A percentile compares a stretch with the other conserved stretches of the same genome.
phyloP scores from a whole-genome alignment of 2,113 vertebrate genomes.

The Pontoporia blainvillei region DNA sequence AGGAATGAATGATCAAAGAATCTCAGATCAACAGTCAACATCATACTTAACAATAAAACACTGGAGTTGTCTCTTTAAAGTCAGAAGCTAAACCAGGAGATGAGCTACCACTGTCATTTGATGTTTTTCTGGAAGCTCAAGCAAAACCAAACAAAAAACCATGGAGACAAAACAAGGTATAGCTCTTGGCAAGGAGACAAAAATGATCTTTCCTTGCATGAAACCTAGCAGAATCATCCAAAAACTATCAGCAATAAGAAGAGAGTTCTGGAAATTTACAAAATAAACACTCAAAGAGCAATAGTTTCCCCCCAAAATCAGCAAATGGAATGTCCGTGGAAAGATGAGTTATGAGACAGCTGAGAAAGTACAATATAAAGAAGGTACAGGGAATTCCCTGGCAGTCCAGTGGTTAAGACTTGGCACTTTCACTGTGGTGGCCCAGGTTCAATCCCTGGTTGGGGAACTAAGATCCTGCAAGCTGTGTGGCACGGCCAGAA shows the following conservation, averaged over 20 bases:
- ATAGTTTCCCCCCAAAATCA: background rate
- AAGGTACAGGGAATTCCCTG: background rate
- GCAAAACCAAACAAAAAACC: background rate
- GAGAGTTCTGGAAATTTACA: background rate
- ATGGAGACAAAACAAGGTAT: background rate
- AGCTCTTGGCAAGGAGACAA: background rate
- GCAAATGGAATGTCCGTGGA: background rate
- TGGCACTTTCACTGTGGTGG: background rate
- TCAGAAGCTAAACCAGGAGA: slow-evolving; percentile 13
- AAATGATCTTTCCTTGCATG: background rate
- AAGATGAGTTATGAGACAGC: background rate
- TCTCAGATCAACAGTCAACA: slow-evolving; percentile 13
- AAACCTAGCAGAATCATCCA: background rate
- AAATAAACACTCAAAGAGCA: background rate
- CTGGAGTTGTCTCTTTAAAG: background rate
- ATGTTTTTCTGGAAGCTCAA: background rate
- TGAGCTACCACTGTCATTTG: background rate
- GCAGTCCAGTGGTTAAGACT: background rate
- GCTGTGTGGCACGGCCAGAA: background rate
- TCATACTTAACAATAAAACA: background rate
- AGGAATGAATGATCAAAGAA: slow-evolving; percentile 1
- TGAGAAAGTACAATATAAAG: background rate
- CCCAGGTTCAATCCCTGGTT: background rate
- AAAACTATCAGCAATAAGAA: background rate
- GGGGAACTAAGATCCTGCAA: background rate